These are phyloP conservation scores for Dryoscopus gambensis DNA, from an alignment of 2,113 vertebrate genomes.

Conservation along the genomic window DNA sequence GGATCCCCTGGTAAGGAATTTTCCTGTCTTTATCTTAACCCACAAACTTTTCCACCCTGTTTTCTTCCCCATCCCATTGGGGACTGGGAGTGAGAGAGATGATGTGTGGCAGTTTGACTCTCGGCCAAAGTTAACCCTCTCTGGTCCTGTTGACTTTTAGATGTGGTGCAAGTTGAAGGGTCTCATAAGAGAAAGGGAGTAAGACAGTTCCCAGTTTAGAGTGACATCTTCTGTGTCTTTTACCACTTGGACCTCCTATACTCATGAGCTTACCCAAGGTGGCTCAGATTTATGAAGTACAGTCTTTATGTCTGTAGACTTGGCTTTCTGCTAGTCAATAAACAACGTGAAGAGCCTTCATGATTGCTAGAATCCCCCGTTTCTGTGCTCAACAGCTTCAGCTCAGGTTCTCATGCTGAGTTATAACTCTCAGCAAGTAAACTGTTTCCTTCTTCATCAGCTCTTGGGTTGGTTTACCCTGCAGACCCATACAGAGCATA, in stretches of 20 bases:
- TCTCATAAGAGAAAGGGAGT: neutral
- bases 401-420: neutral
- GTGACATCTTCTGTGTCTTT: neutral
- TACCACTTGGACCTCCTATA: neutral
- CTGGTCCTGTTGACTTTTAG: neutral
- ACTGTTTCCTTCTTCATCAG: neutral
- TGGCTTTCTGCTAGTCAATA: neutral
- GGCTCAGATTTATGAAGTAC: neutral
- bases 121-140: neutral
- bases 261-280: neutral
- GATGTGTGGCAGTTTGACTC: neutral
- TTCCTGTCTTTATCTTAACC: neutral
- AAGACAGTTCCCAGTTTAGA: neutral
- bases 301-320: neutral
- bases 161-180: neutral
- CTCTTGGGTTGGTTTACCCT: neutral
- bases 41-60: fast-evolving
- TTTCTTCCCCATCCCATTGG: neutral
- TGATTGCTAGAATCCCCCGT: neutral
- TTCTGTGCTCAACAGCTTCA: neutral
- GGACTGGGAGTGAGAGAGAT: neutral
- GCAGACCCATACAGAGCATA: neutral
- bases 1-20: neutral
- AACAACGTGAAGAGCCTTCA: neutral
- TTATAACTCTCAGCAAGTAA: neutral